Base-by-base conservation (phyloP, 2,888 invertebrate species). In the Pachliopta kotzebuea region DNA sequence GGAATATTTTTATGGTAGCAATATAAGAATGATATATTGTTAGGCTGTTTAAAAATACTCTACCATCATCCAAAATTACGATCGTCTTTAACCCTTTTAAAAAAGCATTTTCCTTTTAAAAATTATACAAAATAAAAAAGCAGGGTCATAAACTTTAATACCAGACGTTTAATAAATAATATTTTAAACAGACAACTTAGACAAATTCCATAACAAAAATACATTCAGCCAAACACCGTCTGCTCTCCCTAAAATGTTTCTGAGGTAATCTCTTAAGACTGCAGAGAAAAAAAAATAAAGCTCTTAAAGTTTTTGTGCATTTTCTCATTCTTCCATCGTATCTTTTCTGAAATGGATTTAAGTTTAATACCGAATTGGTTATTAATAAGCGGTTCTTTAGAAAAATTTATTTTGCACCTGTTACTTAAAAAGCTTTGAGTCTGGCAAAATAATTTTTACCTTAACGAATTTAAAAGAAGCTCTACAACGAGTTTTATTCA, bases 261-360 rank as follows among this genome's bases (percentile, higher is more conserved):
- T 81, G 9, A 80, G 78, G 84, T 88, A 88, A 90, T 88, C 86
- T 85, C 78, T 80, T 79, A 79, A 85, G 85, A 87, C 86, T 85
- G 84, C 83, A 83, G 79, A 76, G 85, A 85, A 86, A 81, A 85
- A 86, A 81, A 78, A 78, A 77, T 68, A 76, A 88, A 85, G 80
- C 84, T 80, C 83, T 86, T 83, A 83, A 87, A 82, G 79, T 78
- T 76, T 85, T 86, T 85, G 81, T 79, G 81, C 77, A 79, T 31
- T 61, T 65, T 60, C 14, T 65, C 53, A 52, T 42, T 24, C 29
- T 50, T 37, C 56, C 53, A 50, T 53, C 52, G 21, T 53, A 29
- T 53, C 14, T 60, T 54, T 61, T 7, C 21, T 45, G 21, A 57
- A 57, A 57, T 54, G 61, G 61, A 45, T 61, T 65, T 52, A 53